These are phyloP conservation scores for Hypotaenidia philippensis DNA, from an alignment of 2,797 vertebrate genomes.

Conservation along the genomic window DNA sequence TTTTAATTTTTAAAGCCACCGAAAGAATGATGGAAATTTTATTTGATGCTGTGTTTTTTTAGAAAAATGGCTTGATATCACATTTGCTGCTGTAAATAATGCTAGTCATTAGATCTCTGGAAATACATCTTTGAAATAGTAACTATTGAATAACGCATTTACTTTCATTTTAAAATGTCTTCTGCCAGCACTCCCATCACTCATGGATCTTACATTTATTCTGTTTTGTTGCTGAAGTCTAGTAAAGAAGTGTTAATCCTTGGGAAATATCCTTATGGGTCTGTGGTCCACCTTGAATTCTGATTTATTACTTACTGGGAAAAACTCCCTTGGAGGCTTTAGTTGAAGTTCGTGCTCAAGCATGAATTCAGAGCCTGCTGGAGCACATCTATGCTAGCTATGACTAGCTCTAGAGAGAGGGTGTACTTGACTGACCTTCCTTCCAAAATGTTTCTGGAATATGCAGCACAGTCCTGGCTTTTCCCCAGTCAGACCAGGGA, in stretches of 20 bases:
- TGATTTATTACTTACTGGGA: background rate
- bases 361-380: background rate
- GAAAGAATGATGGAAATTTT: constrained; percentile 9
- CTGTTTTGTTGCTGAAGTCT: background rate
- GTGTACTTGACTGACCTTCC: background rate
- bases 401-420: background rate
- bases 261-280: background rate
- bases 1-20: background rate
- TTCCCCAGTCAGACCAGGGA: background rate
- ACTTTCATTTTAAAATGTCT: background rate
- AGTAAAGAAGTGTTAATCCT: background rate
- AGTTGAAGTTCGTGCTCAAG: background rate
- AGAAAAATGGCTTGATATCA: background rate
- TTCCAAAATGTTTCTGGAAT: background rate
- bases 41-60: background rate
- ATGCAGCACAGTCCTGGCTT: background rate
- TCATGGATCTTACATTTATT: background rate
- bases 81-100: background rate
- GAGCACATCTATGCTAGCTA: background rate
- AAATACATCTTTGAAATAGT: background rate
- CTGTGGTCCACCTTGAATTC: background rate
- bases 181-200: background rate
- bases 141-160: background rate
- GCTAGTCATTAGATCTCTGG: background rate
- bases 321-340: background rate